phyloP scores from a whole-genome alignment of 2,113 vertebrate genomes.

The Tylochromis polylepis region DNA sequence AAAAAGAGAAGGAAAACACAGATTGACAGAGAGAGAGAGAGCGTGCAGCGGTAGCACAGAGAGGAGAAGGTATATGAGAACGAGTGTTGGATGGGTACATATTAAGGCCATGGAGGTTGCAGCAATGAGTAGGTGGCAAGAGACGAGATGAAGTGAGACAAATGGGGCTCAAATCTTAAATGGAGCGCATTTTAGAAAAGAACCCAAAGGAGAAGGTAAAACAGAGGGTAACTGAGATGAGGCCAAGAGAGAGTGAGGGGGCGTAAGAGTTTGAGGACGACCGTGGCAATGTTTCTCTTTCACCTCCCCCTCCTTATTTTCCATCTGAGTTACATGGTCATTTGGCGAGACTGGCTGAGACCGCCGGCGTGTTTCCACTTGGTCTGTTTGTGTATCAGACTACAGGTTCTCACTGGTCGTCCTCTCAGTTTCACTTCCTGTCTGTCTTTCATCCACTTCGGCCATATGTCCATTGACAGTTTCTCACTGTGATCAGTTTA shows the following conservation, averaged over 20 bases:
- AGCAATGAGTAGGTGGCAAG: not conserved
- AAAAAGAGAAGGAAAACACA: not conserved
- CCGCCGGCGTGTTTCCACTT: constrained; percentile 63
- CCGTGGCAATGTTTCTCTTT: constrained; percentile 47
- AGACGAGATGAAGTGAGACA: not conserved
- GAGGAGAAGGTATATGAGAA: not conserved
- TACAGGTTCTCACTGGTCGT: constrained; percentile 24
- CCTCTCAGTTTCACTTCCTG: constrained; percentile 1
- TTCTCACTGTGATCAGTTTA: not conserved
- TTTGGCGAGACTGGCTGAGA: constrained; percentile 53
- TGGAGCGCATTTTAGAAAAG: not conserved
- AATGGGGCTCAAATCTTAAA: not conserved
- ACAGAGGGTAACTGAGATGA: constrained; percentile 4
- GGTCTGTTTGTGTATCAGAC: constrained; percentile 16
- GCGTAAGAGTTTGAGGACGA: constrained; percentile 1
- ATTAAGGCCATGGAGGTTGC: not conserved
- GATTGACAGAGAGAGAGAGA: not conserved
- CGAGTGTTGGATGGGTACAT: not conserved
- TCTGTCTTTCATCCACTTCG: constrained; percentile 4
- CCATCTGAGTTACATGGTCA: constrained; percentile 64
- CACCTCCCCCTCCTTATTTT: constrained; percentile 56
- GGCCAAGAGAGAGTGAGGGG: not conserved
- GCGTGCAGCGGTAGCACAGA: rapidly evolving
- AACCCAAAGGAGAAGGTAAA: not conserved
- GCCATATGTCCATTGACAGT: not conserved